phyloP scores from a whole-genome alignment of 2,113 vertebrate species.

The Rissa tridactyla region DNA sequence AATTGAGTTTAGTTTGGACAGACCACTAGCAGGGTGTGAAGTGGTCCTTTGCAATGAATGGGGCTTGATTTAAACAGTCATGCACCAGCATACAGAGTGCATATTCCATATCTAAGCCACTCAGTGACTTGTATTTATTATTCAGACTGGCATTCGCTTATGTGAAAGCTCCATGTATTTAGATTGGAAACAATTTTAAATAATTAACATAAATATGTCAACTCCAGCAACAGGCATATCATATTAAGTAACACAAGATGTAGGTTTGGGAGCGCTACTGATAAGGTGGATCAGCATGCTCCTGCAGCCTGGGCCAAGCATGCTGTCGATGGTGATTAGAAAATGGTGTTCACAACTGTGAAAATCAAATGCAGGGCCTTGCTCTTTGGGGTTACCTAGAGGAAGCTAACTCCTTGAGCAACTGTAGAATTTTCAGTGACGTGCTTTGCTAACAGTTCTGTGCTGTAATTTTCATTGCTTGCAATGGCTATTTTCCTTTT shows the following conservation, averaged over 20 bases:
- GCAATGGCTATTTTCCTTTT: neutral
- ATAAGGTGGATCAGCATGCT: neutral
- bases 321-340: neutral
- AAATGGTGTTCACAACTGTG: neutral
- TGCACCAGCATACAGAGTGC: neutral
- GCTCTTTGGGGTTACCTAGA: slow-evolving; percentile 22
- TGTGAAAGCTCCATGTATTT: slow-evolving; percentile 5
- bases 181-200: slow-evolving; percentile 3
- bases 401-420: slow-evolving; percentile 49
- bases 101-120: neutral
- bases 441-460: slow-evolving; percentile 6
- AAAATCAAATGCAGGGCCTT: neutral
- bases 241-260: neutral
- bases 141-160: neutral
- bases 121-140: neutral
- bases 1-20: neutral
- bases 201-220: slow-evolving; percentile 16
- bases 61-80: neutral
- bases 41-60: neutral
- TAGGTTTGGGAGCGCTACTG: neutral
- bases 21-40: neutral
- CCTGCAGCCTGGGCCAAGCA: neutral
- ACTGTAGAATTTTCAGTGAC: slow-evolving; percentile 31
- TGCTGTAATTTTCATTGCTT: slow-evolving; percentile 39
- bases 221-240: neutral